Evolutionary conservation across 2,113 vertebrate species (phyloP).

Genomic region (Seriola quinqueradiata): DNA sequence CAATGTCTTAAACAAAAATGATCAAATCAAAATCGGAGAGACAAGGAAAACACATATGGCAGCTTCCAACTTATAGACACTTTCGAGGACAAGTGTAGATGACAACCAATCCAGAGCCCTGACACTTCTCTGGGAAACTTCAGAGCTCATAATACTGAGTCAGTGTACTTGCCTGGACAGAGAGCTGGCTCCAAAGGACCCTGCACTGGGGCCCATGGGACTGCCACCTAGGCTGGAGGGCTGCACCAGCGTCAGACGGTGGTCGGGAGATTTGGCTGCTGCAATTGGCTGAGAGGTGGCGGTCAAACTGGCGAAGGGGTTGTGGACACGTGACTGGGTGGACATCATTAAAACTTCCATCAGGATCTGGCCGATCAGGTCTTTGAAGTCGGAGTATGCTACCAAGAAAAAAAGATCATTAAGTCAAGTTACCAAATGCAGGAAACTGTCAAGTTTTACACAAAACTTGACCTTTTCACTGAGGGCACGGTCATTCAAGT

Average conservation of each 20-base stretch:
- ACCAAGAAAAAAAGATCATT: background rate
- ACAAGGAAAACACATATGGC: background rate
- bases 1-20: conserved; percentile 5
- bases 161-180: conserved; percentile 92
- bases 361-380: conserved; percentile 97
- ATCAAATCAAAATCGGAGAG: conserved; percentile 33
- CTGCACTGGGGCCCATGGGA: conserved; percentile 91
- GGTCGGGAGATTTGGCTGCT: conserved; percentile 92
- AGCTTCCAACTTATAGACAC: background rate
- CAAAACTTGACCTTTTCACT: background rate
- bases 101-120: background rate
- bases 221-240: conserved; percentile 91
- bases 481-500: background rate
- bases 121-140: background rate
- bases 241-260: conserved; percentile 88
- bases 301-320: conserved; percentile 97
- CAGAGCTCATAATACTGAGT: background rate
- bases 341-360: conserved; percentile 99
- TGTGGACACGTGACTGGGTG: conserved; percentile 93
- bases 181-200: conserved; percentile 94
- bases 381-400: conserved; percentile 98
- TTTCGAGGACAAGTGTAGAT: background rate
- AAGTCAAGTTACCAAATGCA: background rate
- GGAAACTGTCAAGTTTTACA: background rate
- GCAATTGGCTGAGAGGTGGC: conserved; percentile 96